Base-by-base conservation (phyloP, 2,113 vertebrate species). In the Gnathonemus longibarbis region DNA sequence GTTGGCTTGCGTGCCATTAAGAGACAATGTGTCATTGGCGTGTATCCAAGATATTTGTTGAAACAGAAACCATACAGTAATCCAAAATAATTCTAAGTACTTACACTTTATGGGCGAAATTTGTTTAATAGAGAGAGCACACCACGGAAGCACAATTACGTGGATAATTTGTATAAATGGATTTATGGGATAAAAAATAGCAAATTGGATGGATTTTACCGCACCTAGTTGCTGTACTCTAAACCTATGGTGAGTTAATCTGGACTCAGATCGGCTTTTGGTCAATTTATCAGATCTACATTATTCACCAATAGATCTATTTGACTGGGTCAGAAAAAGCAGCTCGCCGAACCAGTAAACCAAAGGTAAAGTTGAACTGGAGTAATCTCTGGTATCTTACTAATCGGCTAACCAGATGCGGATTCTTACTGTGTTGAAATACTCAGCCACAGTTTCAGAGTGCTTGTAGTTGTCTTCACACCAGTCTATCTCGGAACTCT, bases 401-500 rank as follows among this genome's bases (percentile, higher is more conserved):
- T 31, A 70, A 70, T 70, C 62, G n/a, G 27, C 62, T 27, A 70
- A 70, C 31, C 74, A 80, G 31, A 42, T 80, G 35, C 13, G 31
- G 27, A 15, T 35, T 27, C 91, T 96, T 93, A 99, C 98, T 24
- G 98, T 99, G 95, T 99, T 99, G 92, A 98, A 99, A 94, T 97
- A 98, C 93, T 99, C 98, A 0, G 97, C 98, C 0, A 99, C 96
- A 83, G 97, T 90, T 0, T 95, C 92, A 0, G 97, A 99, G 92
- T 95, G 93, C 92, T 88, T 96, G 50, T 98, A 99, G 95, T 99
- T 99, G 91, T 94, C 94, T 91, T 99, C 98, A 0, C 98, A 99
- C 98, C 98, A 99, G 94, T 99, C 98, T 21, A 99, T 92, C 21
- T 98, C 97, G 0, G 98, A 97, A 8, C 98, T 99, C 92, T 97